Conservation (phyloP, 2,888 invertebrate genomes). For the Drosophila greeni region DNA sequence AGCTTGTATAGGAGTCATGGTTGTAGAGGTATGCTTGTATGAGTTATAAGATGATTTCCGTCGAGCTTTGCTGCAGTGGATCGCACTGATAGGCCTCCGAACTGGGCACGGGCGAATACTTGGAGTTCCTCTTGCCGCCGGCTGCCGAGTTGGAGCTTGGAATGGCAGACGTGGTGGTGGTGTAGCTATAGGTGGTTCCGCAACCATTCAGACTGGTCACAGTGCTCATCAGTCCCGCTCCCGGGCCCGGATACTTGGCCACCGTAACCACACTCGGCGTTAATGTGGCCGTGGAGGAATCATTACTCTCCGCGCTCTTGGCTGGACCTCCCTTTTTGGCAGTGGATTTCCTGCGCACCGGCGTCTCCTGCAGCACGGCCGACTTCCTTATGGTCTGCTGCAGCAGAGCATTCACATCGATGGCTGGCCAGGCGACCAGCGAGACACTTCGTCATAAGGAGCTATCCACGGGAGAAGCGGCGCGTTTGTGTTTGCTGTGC, state of each 20-base stretch:
- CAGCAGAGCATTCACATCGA: slow-evolving; percentile 78
- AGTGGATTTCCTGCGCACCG: slow-evolving; percentile 39
- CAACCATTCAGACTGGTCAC: slow-evolving; percentile 66
- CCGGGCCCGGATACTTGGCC: slow-evolving; percentile 67
- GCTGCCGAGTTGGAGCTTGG: neutral
- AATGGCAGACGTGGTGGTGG: slow-evolving; percentile 46
- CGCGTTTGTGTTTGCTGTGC: slow-evolving; percentile 69
- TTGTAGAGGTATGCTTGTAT: slow-evolving; percentile 25
- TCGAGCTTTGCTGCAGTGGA: slow-evolving; percentile 75
- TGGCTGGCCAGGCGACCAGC: slow-evolving; percentile 80
- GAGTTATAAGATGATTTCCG: slow-evolving; percentile 77
- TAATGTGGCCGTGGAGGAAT: slow-evolving; percentile 76
- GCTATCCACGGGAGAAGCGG: slow-evolving; percentile 67
- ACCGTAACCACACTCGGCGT: slow-evolving; percentile 75
- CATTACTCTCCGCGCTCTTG: slow-evolving; percentile 68
- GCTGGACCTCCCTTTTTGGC: slow-evolving; percentile 2
- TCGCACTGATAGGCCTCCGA: slow-evolving; percentile 74
- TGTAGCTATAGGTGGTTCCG: slow-evolving; percentile 54
- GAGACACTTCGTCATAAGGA: slow-evolving; percentile 80
- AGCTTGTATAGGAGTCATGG: slow-evolving; percentile 21
- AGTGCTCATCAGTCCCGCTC: slow-evolving; percentile 51
- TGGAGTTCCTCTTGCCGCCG: slow-evolving; percentile 55
- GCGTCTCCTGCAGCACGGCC: slow-evolving; percentile 75
- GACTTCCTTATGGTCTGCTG: slow-evolving; percentile 78
- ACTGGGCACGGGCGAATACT: slow-evolving; percentile 58